Evolutionary conservation across 2,113 vertebrate species (phyloP), one percentile per base, ranked within the genome.

Genomic region (Entomyzon cyanotis): DNA sequence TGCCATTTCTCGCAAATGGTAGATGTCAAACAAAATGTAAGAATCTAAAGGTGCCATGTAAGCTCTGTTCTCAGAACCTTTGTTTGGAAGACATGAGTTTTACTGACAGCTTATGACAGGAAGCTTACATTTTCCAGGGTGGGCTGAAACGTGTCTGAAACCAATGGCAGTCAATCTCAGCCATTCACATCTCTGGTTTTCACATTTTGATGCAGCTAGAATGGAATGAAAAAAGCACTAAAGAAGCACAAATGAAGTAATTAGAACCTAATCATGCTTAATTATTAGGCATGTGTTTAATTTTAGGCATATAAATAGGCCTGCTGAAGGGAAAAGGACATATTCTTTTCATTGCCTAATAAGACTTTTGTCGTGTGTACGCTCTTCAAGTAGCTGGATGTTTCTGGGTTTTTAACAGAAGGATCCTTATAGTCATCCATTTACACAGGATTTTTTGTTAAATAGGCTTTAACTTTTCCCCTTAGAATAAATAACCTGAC

Each of bases 11-110:
- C 37, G 1, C 83, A 87, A 96, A 89, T 92, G 77, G 73, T 49
- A 49, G 89, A 71, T 94, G 94, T 95, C 95, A 96, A 96, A 95
- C 89, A 84, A 95, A 96, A 94, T 93, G 76, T 93, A 84, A 87
- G 17, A 92, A 95, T 82, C 77, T 37, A 49, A 94, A 95, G 92
- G 86, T 87, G 83, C 89, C 90, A 2, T 92, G 76, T 90, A 84
- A 89, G 86, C 86, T 92, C 65, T 28, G 73, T 65, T 92, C 95
- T 92, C 83, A 49, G 37, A 91, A 79, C 90, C 73, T 92, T 71
- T 94, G 78, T 92, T 90, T 89, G 86, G 77, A 62, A 91, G 86
- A 73, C 83, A 10, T 28, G 80, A 84, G 89, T 87, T 92, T 92
- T 87, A 81, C 83, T 96, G 95, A 93, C 86, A 95, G 90, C 5